Conservation (phyloP, 1,140 invertebrate species). For the Epicauta chinensis region DNA sequence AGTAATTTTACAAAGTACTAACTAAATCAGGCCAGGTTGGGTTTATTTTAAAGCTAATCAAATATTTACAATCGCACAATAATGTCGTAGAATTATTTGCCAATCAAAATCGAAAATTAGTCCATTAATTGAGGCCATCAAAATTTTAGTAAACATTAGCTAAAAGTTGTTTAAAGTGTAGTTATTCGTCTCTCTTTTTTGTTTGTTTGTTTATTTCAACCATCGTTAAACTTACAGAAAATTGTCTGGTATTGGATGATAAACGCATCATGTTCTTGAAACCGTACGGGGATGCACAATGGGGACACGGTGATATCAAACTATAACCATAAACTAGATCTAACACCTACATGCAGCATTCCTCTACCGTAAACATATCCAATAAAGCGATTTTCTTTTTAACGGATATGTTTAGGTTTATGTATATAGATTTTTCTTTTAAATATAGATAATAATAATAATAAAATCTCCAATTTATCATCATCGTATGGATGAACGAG, state of each 20-base stretch:
- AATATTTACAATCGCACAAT: no score
- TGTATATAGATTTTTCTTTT: no score
- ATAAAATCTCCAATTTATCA: background rate
- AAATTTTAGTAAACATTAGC: no score
- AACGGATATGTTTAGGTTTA: background rate
- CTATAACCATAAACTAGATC: slow-evolving; percentile 47
- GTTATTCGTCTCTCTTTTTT: no score
- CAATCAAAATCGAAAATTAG: no score
- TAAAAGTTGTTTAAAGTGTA: no score
- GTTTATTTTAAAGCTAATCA: no score
- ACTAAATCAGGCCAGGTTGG: no score
- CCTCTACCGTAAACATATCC: background rate
- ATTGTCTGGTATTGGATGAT: slow-evolving; percentile 67
- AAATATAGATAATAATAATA: background rate
- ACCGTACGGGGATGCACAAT: slow-evolving; percentile 89
- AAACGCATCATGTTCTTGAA: slow-evolving; percentile 88
- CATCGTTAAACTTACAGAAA: slow-evolving; percentile 56
- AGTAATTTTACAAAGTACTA: no score
- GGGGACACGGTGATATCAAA: slow-evolving; percentile 68
- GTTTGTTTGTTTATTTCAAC: background rate
- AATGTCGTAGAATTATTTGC: no score
- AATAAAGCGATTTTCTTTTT: background rate
- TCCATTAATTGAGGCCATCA: no score
- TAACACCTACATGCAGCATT: slow-evolving; percentile 23
- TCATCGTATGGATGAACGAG: no score